phyloP scores from a whole-genome alignment of 2,888 invertebrate species.

The Schizaphis graminum region DNA sequence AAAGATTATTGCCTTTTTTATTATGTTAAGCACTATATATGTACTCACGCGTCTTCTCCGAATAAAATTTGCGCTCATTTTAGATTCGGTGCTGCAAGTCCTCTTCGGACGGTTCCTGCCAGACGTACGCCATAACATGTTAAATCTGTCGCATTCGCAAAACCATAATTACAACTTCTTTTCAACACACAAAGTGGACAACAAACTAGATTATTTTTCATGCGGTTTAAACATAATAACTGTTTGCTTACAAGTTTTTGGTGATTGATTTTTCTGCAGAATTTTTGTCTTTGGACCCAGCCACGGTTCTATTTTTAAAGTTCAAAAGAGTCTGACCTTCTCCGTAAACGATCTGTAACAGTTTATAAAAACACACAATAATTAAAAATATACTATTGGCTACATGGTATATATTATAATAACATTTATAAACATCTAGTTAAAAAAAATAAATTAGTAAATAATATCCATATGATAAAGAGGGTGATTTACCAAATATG shows the following conservation, averaged over 20 bases:
- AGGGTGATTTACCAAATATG: no score
- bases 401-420: neutral
- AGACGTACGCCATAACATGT: slow-evolving; percentile 47
- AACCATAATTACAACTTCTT: slow-evolving; percentile 57
- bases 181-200: slow-evolving; percentile 29
- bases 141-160: slow-evolving; percentile 61
- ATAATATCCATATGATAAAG: neutral
- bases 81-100: slow-evolving; percentile 41
- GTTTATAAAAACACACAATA: neutral
- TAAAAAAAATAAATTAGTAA: neutral
- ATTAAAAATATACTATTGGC: neutral
- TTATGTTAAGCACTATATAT: neutral
- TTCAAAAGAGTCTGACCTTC: slow-evolving; percentile 54
- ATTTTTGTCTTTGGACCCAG: slow-evolving; percentile 25
- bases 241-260: slow-evolving; percentile 56
- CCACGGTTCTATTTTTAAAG: neutral
- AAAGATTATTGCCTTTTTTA: neutral
- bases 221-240: neutral
- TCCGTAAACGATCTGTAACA: slow-evolving; percentile 18
- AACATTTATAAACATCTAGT: neutral
- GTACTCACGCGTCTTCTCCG: slow-evolving; percentile 46
- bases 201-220: slow-evolving; percentile 37
- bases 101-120: slow-evolving; percentile 33
- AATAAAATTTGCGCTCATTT: slow-evolving; percentile 43
- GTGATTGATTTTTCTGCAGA: neutral